Conservation (phyloP, 2,113 vertebrate species). For the Patagioenas fasciata region DNA sequence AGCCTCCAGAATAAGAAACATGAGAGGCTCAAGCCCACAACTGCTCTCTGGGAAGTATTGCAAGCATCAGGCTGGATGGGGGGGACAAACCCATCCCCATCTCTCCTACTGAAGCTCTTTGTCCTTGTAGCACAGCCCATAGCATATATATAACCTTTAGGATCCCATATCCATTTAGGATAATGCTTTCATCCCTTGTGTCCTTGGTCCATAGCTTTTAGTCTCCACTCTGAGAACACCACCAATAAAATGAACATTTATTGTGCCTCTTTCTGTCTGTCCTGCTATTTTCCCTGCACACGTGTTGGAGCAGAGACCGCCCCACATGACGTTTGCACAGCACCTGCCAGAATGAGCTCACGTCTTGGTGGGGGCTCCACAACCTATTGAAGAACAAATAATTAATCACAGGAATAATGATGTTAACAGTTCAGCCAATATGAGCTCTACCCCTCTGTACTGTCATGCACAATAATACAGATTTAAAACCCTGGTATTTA, state of each 20-base stretch:
- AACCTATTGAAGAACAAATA: not conserved
- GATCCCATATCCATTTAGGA: not conserved
- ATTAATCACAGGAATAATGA: not conserved
- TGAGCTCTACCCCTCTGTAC: not conserved
- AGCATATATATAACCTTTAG: not conserved
- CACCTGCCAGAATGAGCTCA: not conserved
- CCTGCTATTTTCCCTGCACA: not conserved
- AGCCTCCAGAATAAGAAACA: not conserved
- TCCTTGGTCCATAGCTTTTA: not conserved
- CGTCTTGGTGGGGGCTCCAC: not conserved
- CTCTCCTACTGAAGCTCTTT: not conserved
- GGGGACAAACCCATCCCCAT: not conserved
- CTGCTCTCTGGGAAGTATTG: not conserved
- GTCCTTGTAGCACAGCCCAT: not conserved
- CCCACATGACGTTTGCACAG: accelerated
- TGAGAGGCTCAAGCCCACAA: not conserved
- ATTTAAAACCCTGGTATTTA: not conserved
- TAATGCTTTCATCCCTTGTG: accelerated
- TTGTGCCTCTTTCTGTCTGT: not conserved
- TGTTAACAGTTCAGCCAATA: not conserved
- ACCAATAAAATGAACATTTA: not conserved
- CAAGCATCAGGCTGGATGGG: not conserved
- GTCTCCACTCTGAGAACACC: not conserved
- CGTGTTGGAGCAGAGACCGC: not conserved
- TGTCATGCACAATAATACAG: not conserved